Evolutionary conservation across 2,797 vertebrate species (phyloP).

Genomic region (Sebastes goodei): DNA sequence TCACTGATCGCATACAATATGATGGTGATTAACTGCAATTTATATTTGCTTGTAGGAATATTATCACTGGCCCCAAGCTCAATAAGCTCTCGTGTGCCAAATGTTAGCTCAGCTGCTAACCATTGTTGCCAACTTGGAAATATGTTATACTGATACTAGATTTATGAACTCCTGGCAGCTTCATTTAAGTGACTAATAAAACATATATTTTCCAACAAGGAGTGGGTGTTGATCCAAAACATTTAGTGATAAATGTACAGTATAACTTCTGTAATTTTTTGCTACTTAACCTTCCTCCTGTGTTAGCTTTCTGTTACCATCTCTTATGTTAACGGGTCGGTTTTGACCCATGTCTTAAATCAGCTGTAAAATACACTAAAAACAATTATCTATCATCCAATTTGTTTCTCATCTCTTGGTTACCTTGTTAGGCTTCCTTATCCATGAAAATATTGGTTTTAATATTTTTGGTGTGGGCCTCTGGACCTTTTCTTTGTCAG

Average conservation of each 20-base stretch:
- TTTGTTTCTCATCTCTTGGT: too few species aligned
- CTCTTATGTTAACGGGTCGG: too few species aligned
- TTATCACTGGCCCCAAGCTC: not conserved
- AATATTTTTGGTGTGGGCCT: too few species aligned
- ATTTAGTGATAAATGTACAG: not conserved
- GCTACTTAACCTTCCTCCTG: too few species aligned
- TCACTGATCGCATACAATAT: not conserved
- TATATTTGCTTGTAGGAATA: constrained; percentile 3
- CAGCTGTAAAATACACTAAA: too few species aligned
- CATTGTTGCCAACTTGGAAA: constrained; percentile 11
- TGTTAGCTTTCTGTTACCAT: too few species aligned
- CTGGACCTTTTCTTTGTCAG: too few species aligned
- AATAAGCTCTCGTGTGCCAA: constrained; percentile 9
- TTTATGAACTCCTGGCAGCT: constrained; percentile 23
- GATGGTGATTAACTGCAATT: not conserved
- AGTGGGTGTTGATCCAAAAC: not conserved
- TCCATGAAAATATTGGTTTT: too few species aligned
- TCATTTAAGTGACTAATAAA: not conserved
- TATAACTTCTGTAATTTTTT: not conserved
- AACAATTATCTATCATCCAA: too few species aligned
- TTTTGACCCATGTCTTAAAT: too few species aligned
- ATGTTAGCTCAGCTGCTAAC: constrained; percentile 22
- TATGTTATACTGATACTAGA: constrained; percentile 1
- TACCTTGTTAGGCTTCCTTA: too few species aligned
- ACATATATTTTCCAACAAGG: not conserved